Evolutionary conservation across 2,113 vertebrate genomes (phyloP).

Genomic region (Serinus canaria): DNA sequence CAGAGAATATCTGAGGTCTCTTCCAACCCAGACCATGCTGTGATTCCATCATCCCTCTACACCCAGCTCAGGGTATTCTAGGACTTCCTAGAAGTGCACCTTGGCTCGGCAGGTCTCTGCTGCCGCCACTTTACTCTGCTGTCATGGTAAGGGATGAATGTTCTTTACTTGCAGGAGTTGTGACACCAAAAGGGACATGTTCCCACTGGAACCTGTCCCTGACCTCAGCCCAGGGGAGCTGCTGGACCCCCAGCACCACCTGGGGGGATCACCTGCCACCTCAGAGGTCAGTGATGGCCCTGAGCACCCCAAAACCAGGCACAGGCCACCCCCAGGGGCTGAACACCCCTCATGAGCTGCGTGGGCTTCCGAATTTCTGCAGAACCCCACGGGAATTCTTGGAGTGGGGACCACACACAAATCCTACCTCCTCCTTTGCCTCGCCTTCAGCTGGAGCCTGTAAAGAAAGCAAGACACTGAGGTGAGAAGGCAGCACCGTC

Average conservation of each 20-base stretch:
- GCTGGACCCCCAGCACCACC: neutral
- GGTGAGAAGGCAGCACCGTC: neutral
- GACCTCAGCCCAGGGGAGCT: neutral
- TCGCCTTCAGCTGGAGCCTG: constrained; percentile 81
- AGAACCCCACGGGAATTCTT: neutral
- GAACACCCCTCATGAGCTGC: too few relatives aligned
- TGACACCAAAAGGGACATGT: neutral
- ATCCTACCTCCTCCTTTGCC: constrained; percentile 86
- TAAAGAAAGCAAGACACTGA: neutral
- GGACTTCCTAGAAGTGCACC: fast-evolving
- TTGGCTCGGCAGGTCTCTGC: neutral
- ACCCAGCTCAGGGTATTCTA: neutral
- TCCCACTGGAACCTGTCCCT: fast-evolving
- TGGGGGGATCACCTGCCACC: neutral
- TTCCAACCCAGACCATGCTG: neutral
- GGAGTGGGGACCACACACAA: neutral
- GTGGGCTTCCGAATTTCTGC: neutral
- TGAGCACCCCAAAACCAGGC: neutral
- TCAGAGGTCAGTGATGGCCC: neutral
- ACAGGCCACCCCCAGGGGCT: too few relatives aligned
- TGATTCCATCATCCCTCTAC: neutral
- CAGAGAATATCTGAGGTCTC: neutral
- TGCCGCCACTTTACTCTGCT: fast-evolving
- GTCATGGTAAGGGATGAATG: fast-evolving
- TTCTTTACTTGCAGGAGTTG: neutral